These are phyloP conservation scores for Laticauda laticaudata DNA, from an alignment of 2,113 vertebrate genomes.

Conservation along the genomic window DNA sequence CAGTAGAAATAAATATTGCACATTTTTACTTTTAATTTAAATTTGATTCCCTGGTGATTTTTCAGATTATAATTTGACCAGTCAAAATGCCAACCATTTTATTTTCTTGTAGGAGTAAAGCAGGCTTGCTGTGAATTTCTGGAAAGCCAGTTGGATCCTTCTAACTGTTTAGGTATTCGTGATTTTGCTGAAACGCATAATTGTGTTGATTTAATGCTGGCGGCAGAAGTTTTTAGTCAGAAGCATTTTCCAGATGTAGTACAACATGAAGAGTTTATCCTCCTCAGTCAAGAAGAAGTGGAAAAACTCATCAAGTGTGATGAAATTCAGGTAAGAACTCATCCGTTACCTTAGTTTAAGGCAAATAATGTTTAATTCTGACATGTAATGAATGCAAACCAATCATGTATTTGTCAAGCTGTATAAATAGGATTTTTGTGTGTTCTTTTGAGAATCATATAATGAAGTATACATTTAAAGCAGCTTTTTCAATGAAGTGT, in stretches of 20 bases:
- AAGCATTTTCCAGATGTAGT: slow-evolving; percentile 98
- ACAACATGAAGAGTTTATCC: slow-evolving; percentile 97
- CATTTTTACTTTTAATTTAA: neutral
- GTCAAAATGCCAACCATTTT: slow-evolving; percentile 33
- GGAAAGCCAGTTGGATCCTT: slow-evolving; percentile 95
- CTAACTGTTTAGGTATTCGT: slow-evolving; percentile 97
- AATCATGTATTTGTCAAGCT: neutral
- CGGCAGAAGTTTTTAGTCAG: slow-evolving; percentile 96
- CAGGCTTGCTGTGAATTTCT: slow-evolving; percentile 98
- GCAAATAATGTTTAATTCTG: neutral
- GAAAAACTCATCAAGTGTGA: slow-evolving; percentile 98
- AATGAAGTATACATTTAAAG: neutral
- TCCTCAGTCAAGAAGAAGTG: slow-evolving; percentile 93
- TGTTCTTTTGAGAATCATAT: neutral
- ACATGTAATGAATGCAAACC: neutral
- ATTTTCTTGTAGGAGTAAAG: slow-evolving; percentile 86
- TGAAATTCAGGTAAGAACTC: slow-evolving; percentile 90
- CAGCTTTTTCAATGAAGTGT: neutral
- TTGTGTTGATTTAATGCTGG: slow-evolving; percentile 96
- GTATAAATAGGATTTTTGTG: neutral
- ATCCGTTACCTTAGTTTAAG: neutral
- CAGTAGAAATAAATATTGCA: neutral
- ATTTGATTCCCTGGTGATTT: slow-evolving; percentile 38
- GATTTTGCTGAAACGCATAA: slow-evolving; percentile 99
- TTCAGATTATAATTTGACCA: slow-evolving; percentile 34